Percentiles rank a stretch among this genome's conserved stretches.
These are phyloP conservation scores for Hypena proboscidalis DNA, from an alignment of 2,888 invertebrate genomes.

Conservation along the genomic window DNA sequence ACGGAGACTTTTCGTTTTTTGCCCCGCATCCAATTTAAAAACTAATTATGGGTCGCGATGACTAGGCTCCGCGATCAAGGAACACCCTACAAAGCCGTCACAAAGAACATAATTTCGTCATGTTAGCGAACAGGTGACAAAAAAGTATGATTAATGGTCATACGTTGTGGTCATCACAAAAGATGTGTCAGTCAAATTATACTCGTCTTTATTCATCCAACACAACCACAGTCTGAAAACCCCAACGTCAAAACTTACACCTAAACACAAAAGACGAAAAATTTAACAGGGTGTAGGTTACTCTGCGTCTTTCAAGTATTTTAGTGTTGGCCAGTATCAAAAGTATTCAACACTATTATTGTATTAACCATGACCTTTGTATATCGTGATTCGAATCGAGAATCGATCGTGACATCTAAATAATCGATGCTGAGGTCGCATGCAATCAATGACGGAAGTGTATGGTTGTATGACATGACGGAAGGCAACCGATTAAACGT, in stretches of 20 bases:
- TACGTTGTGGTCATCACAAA: slow-evolving; percentile 64
- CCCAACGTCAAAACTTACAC: slow-evolving; percentile 27
- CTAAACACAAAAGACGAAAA: background rate
- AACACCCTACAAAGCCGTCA: slow-evolving; percentile 69
- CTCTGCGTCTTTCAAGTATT: slow-evolving; percentile 29
- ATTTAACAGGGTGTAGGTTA: slow-evolving; percentile 16
- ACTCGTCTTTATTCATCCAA: slow-evolving; percentile 53
- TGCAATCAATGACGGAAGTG: slow-evolving; percentile 80
- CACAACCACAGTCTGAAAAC: slow-evolving; percentile 46
- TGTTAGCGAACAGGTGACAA: slow-evolving; percentile 79
- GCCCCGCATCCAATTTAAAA: slow-evolving; percentile 80
- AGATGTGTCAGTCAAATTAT: slow-evolving; percentile 65
- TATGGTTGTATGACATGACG: slow-evolving; percentile 65
- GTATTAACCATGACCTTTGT: slow-evolving; percentile 74
- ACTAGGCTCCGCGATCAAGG: slow-evolving; percentile 74
- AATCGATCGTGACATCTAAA: slow-evolving; percentile 80
- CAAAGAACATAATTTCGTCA: slow-evolving; percentile 80
- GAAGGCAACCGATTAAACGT: slow-evolving; percentile 64
- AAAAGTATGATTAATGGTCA: slow-evolving; percentile 80
- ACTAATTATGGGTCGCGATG: slow-evolving; percentile 79
- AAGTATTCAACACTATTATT: slow-evolving; percentile 58
- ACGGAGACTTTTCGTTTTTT: slow-evolving; percentile 76
- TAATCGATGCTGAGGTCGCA: slow-evolving; percentile 71
- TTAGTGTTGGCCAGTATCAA: slow-evolving; percentile 51
- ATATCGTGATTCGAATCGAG: slow-evolving; percentile 68